Evolutionary conservation across 2,113 vertebrate genomes (phyloP).

Genomic region (Sterna hirundo): DNA sequence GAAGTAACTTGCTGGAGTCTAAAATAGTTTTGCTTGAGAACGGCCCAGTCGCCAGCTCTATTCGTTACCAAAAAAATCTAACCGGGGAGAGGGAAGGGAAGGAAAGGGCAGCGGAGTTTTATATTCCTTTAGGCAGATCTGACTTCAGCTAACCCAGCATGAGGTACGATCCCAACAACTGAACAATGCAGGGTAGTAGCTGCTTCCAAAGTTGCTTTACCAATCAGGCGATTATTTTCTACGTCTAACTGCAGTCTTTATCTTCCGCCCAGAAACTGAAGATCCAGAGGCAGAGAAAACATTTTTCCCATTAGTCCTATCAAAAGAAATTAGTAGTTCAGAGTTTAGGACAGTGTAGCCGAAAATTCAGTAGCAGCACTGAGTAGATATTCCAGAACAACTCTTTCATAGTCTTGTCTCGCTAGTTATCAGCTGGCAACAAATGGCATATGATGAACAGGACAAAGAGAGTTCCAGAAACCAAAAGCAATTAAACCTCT

Average conservation of each 20-base stretch:
- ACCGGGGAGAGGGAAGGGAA: neutral
- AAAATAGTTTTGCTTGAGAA: slow-evolving; percentile 70
- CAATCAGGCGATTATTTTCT: slow-evolving; percentile 80
- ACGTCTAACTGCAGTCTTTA: slow-evolving; percentile 95
- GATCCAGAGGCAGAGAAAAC: slow-evolving; percentile 75
- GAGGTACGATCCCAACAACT: slow-evolving; percentile 73
- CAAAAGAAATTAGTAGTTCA: slow-evolving; percentile 63
- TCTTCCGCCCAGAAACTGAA: slow-evolving; percentile 86
- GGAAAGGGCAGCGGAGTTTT: slow-evolving; percentile 58
- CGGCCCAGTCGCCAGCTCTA: slow-evolving; percentile 67
- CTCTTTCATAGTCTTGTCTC: slow-evolving; percentile 8
- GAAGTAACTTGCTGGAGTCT: slow-evolving; percentile 67
- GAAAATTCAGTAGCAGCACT: slow-evolving; percentile 31
- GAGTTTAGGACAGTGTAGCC: slow-evolving; percentile 16
- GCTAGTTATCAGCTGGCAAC: slow-evolving; percentile 29
- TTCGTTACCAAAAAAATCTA: slow-evolving; percentile 30
- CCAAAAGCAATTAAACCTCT: neutral
- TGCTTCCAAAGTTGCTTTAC: slow-evolving; percentile 68
- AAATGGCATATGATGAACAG: neutral
- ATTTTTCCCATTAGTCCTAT: slow-evolving; percentile 79
- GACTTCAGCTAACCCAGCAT: slow-evolving; percentile 68
- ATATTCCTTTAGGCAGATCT: slow-evolving; percentile 72
- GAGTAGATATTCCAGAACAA: slow-evolving; percentile 18
- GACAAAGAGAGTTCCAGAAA: slow-evolving; percentile 31
- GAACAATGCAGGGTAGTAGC: slow-evolving; percentile 72